Evolutionary conservation across 2,888 invertebrate genomes (phyloP), one percentile per base, ranked within the genome.

Genomic region (Seladonia tumulorum): DNA sequence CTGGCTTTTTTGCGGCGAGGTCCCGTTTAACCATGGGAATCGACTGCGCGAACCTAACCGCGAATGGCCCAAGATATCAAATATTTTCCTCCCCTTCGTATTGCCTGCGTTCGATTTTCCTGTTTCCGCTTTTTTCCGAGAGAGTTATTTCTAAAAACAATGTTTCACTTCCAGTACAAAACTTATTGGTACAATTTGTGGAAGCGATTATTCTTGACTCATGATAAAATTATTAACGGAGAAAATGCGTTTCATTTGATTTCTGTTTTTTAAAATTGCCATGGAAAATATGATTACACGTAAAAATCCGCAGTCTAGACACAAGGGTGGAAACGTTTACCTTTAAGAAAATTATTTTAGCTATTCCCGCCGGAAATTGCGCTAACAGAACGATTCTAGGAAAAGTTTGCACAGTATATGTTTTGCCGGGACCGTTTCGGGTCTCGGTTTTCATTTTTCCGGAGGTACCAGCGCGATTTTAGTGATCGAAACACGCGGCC

Each of bases 51-150:
- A 82, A 71, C 71, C 53, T 4, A 42, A 18, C 45, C 14, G 10
- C n/a, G 22, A 2, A 22, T 25, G 72, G 60, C 49, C 76, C 73
- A 76, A 79, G 78, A 22, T 53, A 76, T 83, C 63, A 57, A 79
- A 74, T 68, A 70, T 35, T 74, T 77, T 68, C 39, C 39, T 29
- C 18, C 35, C 16, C 0, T 66, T 18, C 35, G 16, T 16, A 18
- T 66, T 66, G 29, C 35, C 29, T 18, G 35, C 66, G 16, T 29
- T 10, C 29, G 29, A 29, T 63, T 63, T 71, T n/a, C 4, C 39
- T 25, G 25, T 16, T 74, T 70, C 39, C 49, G 49, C 18, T 49
- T 68, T 29, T 45, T 3, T 3, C 29, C 7, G 35, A 2, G 3
- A 53, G 22, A 0, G 3, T 22, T 8, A 22, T 10, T 53, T 53